Percentiles rank a stretch among this genome's conserved stretches.
Evolutionary conservation across 2,797 vertebrate species (phyloP).

Genomic region (Mormyrus proboscirostris): DNA sequence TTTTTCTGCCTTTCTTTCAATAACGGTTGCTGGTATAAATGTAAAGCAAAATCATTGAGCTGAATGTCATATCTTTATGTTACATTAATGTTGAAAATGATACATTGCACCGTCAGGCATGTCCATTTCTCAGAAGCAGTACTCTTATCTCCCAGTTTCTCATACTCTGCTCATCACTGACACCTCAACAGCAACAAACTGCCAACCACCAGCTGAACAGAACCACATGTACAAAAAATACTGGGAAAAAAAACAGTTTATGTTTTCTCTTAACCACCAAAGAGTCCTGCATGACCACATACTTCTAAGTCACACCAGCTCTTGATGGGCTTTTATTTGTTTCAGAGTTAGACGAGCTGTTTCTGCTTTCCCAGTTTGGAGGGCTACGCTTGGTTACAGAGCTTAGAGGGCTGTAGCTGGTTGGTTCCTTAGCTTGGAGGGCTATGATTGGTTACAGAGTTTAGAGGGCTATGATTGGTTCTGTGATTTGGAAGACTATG

Average conservation of each 20-base stretch:
- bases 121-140: not conserved
- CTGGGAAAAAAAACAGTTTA: not conserved
- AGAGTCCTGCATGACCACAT: not conserved
- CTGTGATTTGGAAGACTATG: not conserved
- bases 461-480: not conserved
- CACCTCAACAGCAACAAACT: conserved; percentile 2
- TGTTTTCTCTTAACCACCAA: not conserved
- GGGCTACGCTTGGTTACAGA: not conserved
- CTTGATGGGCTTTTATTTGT: not conserved
- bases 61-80: not conserved
- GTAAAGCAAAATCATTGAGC: not conserved
- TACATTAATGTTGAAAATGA: not conserved
- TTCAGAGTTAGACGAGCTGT: not conserved
- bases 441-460: not conserved
- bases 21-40: not conserved
- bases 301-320: not conserved
- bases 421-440: too few relatives aligned
- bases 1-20: not conserved
- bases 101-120: not conserved
- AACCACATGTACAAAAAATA: not conserved
- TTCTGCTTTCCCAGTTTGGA: not conserved
- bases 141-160: not conserved
- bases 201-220: not conserved
- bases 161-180: not conserved
- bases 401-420: not conserved